phyloP scores from a whole-genome alignment of 2,113 vertebrate species.

The Marmota monax region DNA sequence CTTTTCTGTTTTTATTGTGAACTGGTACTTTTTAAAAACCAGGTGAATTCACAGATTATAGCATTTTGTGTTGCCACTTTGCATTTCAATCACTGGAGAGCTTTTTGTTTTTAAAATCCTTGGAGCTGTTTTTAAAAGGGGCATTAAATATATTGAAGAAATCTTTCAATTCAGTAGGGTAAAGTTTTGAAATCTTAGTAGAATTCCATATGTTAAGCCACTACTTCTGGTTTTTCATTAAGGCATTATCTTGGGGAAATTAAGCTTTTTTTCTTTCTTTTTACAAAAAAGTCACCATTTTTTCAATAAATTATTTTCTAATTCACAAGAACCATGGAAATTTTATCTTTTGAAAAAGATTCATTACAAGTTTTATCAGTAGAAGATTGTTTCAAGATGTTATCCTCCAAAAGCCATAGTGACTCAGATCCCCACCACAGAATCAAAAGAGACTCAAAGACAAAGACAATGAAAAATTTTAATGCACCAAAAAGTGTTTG shows the following conservation, averaged over 20 bases:
- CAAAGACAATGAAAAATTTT: neutral
- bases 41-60: neutral
- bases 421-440: neutral
- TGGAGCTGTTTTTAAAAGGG: neutral
- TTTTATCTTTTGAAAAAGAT: conserved; percentile 33
- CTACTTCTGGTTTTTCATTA: neutral
- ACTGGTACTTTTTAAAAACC: conserved; percentile 4
- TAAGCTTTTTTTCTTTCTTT: neutral
- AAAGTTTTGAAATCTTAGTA: neutral
- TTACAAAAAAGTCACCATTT: neutral
- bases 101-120: conserved; percentile 36
- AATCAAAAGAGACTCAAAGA: neutral
- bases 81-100: neutral
- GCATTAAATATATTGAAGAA: neutral
- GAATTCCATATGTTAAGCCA: conserved; percentile 14
- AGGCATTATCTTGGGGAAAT: neutral
- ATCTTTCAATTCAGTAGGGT: neutral
- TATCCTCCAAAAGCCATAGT: neutral
- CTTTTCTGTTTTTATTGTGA: neutral
- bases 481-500: neutral
- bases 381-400: neutral
- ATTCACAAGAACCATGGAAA: conserved; percentile 10
- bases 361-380: neutral
- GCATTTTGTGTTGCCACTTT: conserved; percentile 20
- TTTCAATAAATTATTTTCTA: conserved; percentile 50